Evolutionary conservation across 2,888 invertebrate genomes (phyloP), one percentile per base, ranked within the genome.

Genomic region (Callyntrura sp.): DNA sequence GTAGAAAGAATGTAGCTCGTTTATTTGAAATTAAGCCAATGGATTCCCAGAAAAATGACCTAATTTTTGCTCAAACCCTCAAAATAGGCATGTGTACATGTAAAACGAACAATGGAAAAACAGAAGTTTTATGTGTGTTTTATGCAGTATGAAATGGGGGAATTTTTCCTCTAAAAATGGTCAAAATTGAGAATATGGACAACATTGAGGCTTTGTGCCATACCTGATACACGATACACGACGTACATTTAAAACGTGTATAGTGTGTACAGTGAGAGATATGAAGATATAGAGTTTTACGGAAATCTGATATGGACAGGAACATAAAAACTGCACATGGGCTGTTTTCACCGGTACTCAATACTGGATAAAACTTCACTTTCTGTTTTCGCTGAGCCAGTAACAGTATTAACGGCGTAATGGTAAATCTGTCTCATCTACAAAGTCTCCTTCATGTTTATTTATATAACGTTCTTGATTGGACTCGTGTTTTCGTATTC

Each of bases 1-100:
- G n/a, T n/a, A 57, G 17, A 57, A 57, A 57, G 17, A 68, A 43
- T n/a, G 20, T 4, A 8, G 2, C n/a, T 68, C 68, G 68, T 43
- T 43, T 60, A 76, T 85, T 48, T 85, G 85, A 85, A 73, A 76
- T 76, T 85, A 76, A 85, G 12, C 76, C 70, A 73, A 73, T 55
- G n/a, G 6, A 5, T 78, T 55, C 78, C 25, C 55, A 78, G 14
- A 78, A 55, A 28, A 9, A 55, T 55, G 78, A 78, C 78, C 78
- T 25, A 55, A 55, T 78, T 78, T 70, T 55, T 17, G 14, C 28
- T 28, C 25, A 55, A n/a, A 6, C 55, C 78, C 25, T 5, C 70
- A 17, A 14, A 28, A 4, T 14, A 65, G 23, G 23, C n/a, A 51
- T 51, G n/a, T n/a, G n/a, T n/a, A n/a, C 51, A 51, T 6, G 11